A percentile compares a stretch with the other conserved stretches of the same genome.
phyloP scores from a whole-genome alignment of 2,888 invertebrate genomes.

The Suillia variegata region DNA sequence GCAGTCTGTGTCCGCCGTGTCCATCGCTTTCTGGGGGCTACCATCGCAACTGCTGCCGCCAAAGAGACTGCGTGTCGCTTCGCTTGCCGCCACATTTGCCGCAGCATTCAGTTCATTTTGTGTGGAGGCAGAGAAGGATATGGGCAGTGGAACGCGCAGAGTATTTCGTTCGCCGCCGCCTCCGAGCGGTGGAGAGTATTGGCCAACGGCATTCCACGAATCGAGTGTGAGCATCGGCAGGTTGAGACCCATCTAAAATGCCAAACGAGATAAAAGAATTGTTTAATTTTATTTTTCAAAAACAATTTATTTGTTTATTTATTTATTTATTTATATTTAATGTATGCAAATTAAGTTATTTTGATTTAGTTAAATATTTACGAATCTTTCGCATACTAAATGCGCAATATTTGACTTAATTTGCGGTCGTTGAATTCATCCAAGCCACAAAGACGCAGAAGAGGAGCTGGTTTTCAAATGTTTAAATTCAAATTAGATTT shows the following conservation, averaged over 20 bases:
- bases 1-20: slow-evolving; percentile 50
- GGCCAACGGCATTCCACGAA: slow-evolving; percentile 52
- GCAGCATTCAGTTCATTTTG: slow-evolving; percentile 27
- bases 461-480: too few relatives aligned
- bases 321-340: not conserved
- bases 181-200: slow-evolving; percentile 54
- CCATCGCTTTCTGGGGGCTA: slow-evolving; percentile 54
- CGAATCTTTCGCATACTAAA: too few relatives aligned
- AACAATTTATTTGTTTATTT: too few relatives aligned
- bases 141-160: slow-evolving; percentile 48
- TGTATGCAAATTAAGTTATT: not conserved
- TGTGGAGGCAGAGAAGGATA: slow-evolving; percentile 39
- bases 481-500: too few relatives aligned
- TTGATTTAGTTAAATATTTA: too few relatives aligned
- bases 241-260: slow-evolving; percentile 52
- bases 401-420: too few relatives aligned
- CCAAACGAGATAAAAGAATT: slow-evolving; percentile 5
- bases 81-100: too few relatives aligned
- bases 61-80: slow-evolving; percentile 29
- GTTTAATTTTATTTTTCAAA: not conserved
- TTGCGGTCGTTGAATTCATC: too few relatives aligned
- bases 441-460: too few relatives aligned
- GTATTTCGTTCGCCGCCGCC: slow-evolving; percentile 39
- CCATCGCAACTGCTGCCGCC: slow-evolving; percentile 54
- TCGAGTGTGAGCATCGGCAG: slow-evolving; percentile 54